These are phyloP conservation scores for Rhodeus uyekii DNA, from an alignment of 2,797 vertebrate genomes.

Conservation along the genomic window DNA sequence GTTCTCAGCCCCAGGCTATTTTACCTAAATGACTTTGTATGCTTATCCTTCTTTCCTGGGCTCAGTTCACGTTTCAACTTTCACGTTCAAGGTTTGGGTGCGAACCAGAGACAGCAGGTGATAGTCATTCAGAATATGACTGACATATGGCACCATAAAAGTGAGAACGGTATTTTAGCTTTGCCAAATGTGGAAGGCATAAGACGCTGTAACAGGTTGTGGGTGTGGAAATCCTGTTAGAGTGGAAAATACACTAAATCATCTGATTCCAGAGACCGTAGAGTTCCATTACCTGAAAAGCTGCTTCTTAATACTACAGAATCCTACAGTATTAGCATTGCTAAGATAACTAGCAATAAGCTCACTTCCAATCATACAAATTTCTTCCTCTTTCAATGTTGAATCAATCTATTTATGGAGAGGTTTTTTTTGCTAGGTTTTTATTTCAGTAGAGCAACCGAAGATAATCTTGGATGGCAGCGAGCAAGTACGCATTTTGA, in stretches of 20 bases:
- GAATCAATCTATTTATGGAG: neutral
- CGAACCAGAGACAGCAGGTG: neutral
- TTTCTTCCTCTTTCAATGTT: neutral
- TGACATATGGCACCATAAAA: slow-evolving; percentile 20
- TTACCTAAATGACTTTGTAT: neutral
- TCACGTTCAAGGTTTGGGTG: neutral
- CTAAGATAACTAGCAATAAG: too few species aligned
- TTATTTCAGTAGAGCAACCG: neutral
- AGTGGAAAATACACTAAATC: neutral
- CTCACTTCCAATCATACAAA: neutral
- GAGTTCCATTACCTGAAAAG: neutral
- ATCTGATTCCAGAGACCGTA: neutral
- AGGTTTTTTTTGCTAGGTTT: neutral
- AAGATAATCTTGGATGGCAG: neutral
- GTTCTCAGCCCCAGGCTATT: neutral
- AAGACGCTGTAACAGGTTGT: slow-evolving; percentile 5
- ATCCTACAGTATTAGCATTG: neutral
- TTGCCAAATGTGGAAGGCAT: slow-evolving; percentile 19
- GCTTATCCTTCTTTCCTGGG: neutral
- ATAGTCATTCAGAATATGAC: neutral
- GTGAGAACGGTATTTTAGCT: neutral
- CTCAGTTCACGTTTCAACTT: neutral
- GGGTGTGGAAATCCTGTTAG: slow-evolving; percentile 21
- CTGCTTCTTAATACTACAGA: slow-evolving; percentile 1
- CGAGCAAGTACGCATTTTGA: neutral